phyloP scores from a whole-genome alignment of 2,797 vertebrate genomes.

The Gobio occitaniae region DNA sequence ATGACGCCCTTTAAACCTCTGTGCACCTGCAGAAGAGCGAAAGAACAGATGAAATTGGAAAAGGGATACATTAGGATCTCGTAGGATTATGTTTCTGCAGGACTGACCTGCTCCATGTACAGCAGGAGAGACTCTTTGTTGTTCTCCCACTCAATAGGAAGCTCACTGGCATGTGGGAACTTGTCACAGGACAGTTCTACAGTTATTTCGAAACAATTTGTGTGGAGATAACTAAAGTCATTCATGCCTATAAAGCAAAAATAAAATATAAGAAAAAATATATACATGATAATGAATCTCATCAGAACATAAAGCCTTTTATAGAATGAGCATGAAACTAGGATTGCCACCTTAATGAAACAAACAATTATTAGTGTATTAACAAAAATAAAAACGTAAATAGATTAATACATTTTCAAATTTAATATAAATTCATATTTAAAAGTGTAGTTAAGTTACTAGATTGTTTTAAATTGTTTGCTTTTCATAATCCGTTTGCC shows the following conservation, averaged over 20 bases:
- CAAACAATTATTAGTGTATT: not conserved
- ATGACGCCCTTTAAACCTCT: no score
- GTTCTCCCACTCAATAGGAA: conserved; percentile 93
- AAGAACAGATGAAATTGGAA: no score
- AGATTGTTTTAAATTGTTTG: no score
- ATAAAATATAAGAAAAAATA: not conserved
- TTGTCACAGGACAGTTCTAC: conserved; percentile 96
- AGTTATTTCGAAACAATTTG: conserved; percentile 96
- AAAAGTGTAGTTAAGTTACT: no score
- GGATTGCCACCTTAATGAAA: not conserved
- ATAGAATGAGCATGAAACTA: not conserved
- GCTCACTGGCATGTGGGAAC: conserved; percentile 89
- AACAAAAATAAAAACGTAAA: no score
- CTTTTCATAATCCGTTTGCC: no score
- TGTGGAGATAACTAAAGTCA: conserved; percentile 96
- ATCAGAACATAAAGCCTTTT: not conserved
- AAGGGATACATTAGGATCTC: not conserved
- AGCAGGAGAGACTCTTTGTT: conserved; percentile 92
- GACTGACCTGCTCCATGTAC: conserved; percentile 92
- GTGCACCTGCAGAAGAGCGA: no score
- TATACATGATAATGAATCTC: not conserved
- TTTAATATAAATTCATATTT: no score
- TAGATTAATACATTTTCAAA: no score
- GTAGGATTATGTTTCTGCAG: not conserved
- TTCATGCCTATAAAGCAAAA: conserved; percentile 86